Percentiles rank a stretch among this genome's conserved stretches.
These are phyloP conservation scores for Cecropterus lyciades DNA, from an alignment of 1,140 invertebrate species.

Conservation along the genomic window DNA sequence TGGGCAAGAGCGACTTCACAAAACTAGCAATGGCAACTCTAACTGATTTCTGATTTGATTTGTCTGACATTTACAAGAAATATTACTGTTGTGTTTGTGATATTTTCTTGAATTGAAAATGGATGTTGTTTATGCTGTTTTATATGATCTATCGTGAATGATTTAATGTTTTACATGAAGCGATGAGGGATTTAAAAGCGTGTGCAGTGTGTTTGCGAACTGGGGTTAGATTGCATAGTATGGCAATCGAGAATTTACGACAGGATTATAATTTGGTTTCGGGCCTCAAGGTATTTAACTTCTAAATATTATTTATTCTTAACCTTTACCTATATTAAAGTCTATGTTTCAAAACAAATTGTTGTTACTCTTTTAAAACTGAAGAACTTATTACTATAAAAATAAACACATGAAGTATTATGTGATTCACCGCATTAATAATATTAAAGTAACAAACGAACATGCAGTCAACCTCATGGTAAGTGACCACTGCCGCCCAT, in stretches of 20 bases:
- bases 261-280: constrained; percentile 62
- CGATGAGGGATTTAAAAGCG: constrained; percentile 54
- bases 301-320: background rate
- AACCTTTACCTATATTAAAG: too few relatives aligned
- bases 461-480: too few relatives aligned
- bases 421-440: too few relatives aligned
- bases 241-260: constrained; percentile 56
- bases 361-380: too few relatives aligned
- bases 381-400: too few relatives aligned
- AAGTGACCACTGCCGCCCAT: too few relatives aligned
- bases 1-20: too few relatives aligned
- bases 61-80: background rate
- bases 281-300: constrained; percentile 58
- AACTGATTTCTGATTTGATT: too few relatives aligned
- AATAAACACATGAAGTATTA: too few relatives aligned
- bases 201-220: constrained; percentile 68
- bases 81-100: background rate
- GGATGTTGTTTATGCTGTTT: background rate
- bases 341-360: too few relatives aligned
- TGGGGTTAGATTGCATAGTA: constrained; percentile 56
- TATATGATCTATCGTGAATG: background rate
- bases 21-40: too few relatives aligned
- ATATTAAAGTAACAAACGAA: too few relatives aligned
- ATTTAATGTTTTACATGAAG: background rate
- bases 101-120: background rate